Base-by-base conservation (phyloP, 2,797 vertebrate genomes). In the Mallotus villosus region DNA sequence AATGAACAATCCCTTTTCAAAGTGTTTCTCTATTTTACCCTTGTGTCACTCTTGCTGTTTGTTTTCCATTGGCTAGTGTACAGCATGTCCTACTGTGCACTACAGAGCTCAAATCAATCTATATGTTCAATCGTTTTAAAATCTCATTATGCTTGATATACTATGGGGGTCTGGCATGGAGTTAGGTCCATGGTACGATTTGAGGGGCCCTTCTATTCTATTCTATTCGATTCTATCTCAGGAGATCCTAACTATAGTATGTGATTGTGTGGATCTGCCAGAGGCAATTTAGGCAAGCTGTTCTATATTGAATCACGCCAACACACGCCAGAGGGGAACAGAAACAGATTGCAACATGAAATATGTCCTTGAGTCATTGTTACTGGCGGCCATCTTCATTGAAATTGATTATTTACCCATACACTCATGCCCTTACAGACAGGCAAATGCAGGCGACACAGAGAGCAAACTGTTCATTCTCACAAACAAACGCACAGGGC, bases 1-100 rank as follows among this genome's bases (percentile, higher is more conserved):
- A 78, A 80, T 80, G 83, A 87, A 85, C 77, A 82, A 85, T 82
- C 82, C 79, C 51, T 55, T 69, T 60, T 67, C 63, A 59, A 11
- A 3, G 68, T 51, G 19, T 51, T 9, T 55, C 19, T 25, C 2
- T 1, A 21, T 53, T 53, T 4, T 4, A 12, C 74, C 62, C 24
- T 49, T 55, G 46, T 27, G n/a, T 74, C 17, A 17, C 14, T 49
- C 61, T 19, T 62, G 69, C 55, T 61, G 57, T 67, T 67, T 68
- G 65, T 68, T 14, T 63, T 63, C 17, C 25, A 29, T 17, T 32
- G 24, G 19, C 6, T 63, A 5, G 34, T 63, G 14, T 63, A 29
- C 16, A 16, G 27, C 19, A 22, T 12, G 24, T 22, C 3, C 21
- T 11, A 11, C 9, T 60, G 24, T 60, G 24, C 19, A 19, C 17